These are phyloP conservation scores for Spilogale gracilis DNA, from an alignment of 2,113 vertebrate species.

Conservation along the genomic window DNA sequence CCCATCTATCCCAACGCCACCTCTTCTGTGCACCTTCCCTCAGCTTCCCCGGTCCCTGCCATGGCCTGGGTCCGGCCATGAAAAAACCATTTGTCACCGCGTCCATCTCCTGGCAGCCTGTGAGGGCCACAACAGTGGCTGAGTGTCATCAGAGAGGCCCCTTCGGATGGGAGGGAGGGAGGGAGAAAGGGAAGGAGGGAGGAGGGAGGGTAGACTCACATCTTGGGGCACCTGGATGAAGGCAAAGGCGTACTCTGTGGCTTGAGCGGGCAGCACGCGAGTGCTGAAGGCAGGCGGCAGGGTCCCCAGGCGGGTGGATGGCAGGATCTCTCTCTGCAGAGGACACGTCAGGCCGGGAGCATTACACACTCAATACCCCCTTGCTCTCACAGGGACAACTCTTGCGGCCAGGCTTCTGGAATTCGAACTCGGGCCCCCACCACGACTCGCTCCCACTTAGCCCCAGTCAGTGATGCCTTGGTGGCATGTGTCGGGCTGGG, in stretches of 20 bases:
- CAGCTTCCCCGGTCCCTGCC: not conserved
- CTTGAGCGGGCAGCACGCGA: conserved; percentile 93
- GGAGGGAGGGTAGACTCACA: conserved; percentile 87
- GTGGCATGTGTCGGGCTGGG: not conserved
- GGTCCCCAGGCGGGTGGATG: conserved; percentile 91
- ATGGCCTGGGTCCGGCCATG: not conserved
- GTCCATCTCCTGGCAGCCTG: not conserved
- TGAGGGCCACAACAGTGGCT: not conserved
- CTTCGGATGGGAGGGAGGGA: not conserved
- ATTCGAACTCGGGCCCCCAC: not conserved
- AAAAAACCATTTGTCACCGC: fast-evolving
- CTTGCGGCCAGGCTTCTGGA: not conserved
- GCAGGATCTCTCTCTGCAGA: conserved; percentile 93
- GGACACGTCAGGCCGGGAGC: not conserved
- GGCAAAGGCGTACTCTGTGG: conserved; percentile 94
- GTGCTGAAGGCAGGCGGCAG: conserved; percentile 94
- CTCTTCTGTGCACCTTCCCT: not conserved
- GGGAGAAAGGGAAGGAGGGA: no score
- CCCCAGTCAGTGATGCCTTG: not conserved
- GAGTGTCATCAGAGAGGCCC: not conserved
- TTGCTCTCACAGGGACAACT: not conserved
- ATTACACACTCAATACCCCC: not conserved
- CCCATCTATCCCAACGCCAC: not conserved
- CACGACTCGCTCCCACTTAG: not conserved
- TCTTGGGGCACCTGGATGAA: conserved; percentile 96